These are phyloP conservation scores for Euleptes europaea DNA, from an alignment of 2,113 vertebrate genomes.

Conservation along the genomic window DNA sequence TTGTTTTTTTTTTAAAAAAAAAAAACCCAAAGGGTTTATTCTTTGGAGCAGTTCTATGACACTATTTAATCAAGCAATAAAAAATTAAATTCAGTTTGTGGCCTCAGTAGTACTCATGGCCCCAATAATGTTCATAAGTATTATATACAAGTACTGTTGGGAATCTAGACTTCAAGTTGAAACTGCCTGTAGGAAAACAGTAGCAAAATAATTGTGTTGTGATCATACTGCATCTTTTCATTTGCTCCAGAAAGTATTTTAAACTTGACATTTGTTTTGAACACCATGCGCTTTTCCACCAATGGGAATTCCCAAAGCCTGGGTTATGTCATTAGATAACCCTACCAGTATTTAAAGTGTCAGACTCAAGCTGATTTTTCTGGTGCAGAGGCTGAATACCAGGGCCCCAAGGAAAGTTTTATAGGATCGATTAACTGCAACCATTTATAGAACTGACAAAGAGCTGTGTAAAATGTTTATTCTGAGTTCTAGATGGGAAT, in stretches of 20 bases:
- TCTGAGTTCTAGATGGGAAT: slow-evolving; percentile 61
- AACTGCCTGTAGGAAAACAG: slow-evolving; percentile 28
- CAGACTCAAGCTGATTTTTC: slow-evolving; percentile 50
- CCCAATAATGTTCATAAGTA: neutral
- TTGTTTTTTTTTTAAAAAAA: neutral
- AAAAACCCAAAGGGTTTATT: neutral
- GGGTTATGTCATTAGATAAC: slow-evolving; percentile 56
- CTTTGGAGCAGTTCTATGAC: neutral
- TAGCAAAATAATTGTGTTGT: slow-evolving; percentile 16
- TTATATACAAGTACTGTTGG: neutral
- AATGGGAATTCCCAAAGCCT: slow-evolving; percentile 33
- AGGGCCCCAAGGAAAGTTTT: slow-evolving; percentile 64
- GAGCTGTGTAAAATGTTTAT: slow-evolving; percentile 54
- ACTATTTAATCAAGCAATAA: slow-evolving; percentile 24
- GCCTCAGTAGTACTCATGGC: neutral
- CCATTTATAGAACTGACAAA: slow-evolving; percentile 64
- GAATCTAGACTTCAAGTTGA: neutral
- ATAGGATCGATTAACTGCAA: slow-evolving; percentile 65
- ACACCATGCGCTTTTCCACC: slow-evolving; percentile 5
- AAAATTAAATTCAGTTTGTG: neutral
- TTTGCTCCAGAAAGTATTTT: neutral
- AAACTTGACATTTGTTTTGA: slow-evolving; percentile 29
- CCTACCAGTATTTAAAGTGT: slow-evolving; percentile 55
- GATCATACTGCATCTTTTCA: neutral
- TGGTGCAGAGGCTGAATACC: slow-evolving; percentile 47